Conservation (phyloP, 2,888 invertebrate species). For the Onthophagus sagittarius region DNA sequence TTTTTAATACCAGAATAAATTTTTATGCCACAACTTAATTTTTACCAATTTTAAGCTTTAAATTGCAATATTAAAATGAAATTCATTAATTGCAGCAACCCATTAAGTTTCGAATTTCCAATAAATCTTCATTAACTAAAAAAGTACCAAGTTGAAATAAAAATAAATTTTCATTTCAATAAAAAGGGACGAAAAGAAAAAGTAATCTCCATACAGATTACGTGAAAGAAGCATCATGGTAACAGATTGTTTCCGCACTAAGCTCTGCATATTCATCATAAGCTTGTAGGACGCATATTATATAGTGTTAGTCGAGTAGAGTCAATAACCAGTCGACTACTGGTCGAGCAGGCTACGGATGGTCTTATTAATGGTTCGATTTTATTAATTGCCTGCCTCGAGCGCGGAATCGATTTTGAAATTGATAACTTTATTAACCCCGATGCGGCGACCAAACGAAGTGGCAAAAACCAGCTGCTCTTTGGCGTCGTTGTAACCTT, state of each 20-base stretch:
- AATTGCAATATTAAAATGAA: too few species aligned
- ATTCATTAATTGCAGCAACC: too few species aligned
- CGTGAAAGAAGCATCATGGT: background rate
- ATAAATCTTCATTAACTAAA: too few species aligned
- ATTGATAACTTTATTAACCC: conserved; percentile 8
- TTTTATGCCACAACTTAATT: too few species aligned
- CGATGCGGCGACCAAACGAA: background rate
- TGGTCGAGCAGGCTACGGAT: conserved; percentile 17
- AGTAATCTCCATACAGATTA: background rate
- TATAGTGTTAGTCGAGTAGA: background rate
- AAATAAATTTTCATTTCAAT: too few species aligned
- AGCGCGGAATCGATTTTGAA: background rate
- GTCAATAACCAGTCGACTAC: background rate
- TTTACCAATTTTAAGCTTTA: too few species aligned
- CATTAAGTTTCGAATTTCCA: too few species aligned
- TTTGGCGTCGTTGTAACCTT: background rate
- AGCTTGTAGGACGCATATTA: background rate
- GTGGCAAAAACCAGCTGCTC: background rate
- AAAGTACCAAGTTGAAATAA: too few species aligned
- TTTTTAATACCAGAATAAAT: too few species aligned
- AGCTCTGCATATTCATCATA: background rate
- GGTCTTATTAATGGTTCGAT: conserved; percentile 11
- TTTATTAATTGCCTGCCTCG: background rate
- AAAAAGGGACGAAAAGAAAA: too few species aligned
- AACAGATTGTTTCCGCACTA: background rate